Conservation (phyloP, 2,797 vertebrate genomes). For the Heterohyrax brucei region DNA sequence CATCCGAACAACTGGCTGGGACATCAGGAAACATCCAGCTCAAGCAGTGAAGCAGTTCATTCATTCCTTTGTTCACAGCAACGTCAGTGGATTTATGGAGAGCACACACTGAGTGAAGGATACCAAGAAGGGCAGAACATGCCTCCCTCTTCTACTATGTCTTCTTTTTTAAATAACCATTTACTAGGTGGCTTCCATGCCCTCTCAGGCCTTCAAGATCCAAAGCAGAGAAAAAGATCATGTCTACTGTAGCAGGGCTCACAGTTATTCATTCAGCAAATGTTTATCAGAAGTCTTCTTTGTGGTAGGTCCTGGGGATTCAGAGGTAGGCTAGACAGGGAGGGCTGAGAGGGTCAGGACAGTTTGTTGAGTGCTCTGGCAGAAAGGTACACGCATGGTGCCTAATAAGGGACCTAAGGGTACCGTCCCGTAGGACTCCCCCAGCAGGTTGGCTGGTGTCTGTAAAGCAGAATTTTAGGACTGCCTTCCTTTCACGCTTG, state of each 20-base stretch:
- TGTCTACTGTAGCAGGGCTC: neutral
- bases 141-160: too few species aligned
- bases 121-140: too few species aligned
- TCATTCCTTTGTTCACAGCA: neutral
- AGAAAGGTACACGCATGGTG: accelerated
- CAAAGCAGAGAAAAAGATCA: neutral
- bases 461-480: accelerated
- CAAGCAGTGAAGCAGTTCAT: neutral
- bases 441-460: neutral
- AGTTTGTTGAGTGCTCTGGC: accelerated
- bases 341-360: neutral
- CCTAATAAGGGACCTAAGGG: neutral
- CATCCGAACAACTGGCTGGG: neutral
- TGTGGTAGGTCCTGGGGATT: too few species aligned
- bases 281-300: neutral
- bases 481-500: neutral
- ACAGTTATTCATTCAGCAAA: neutral
- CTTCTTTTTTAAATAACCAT: neutral
- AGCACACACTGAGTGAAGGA: accelerated
- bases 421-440: too few species aligned
- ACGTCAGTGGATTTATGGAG: neutral
- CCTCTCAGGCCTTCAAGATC: neutral
- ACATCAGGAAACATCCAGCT: neutral
- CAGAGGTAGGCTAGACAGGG: neutral
- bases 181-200: too few species aligned